Evolutionary conservation across 2,113 vertebrate species (phyloP).

Genomic region (crab-eating macaque (Macaca fascicularis)): T2T-MFA8v1.1 NC_088375.1:107869001-107869500

Average conservation of each 20-base stretch:
- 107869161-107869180: background rate
- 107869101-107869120: background rate
- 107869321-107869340: background rate
- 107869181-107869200: background rate
- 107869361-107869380: background rate
- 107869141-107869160: background rate
- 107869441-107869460: background rate
- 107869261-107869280: background rate
- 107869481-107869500: background rate
- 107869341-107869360: too few relatives aligned
- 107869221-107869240: background rate
- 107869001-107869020: background rate
- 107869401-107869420: too few relatives aligned
- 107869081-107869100: background rate
- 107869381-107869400: background rate
- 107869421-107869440: background rate
- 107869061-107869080: background rate
- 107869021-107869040: background rate
- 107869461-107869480: background rate
- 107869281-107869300: too few relatives aligned
- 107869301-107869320: fast-evolving
- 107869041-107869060: conserved; percentile 10
- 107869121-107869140: background rate
- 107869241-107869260: background rate
- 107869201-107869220: fast-evolving